Percentiles rank a stretch among this genome's conserved stretches.
Conservation (phyloP, 2,888 invertebrate genomes). For the Bursaphelenchus okinawaensis region DNA sequence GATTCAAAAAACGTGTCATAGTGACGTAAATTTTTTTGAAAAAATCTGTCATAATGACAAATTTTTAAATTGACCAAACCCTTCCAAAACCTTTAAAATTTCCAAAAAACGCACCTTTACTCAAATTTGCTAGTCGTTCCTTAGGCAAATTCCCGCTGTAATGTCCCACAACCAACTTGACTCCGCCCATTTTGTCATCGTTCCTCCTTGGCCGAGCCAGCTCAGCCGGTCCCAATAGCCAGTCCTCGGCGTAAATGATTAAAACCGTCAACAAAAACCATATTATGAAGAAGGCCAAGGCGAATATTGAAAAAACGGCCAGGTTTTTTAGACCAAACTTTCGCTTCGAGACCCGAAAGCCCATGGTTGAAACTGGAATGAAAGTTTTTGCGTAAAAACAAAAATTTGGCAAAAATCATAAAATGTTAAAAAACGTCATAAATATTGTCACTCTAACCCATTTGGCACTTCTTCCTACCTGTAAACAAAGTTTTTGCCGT, state of each 20-base stretch:
- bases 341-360: slow-evolving; percentile 3
- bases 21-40: too few species aligned
- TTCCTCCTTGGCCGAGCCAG: background rate
- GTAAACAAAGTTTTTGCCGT: too few species aligned
- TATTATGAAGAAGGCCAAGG: slow-evolving; percentile 42
- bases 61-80: slow-evolving; percentile 8
- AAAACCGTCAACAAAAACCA: slow-evolving; percentile 52
- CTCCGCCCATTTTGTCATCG: slow-evolving; percentile 19
- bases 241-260: slow-evolving; percentile 49
- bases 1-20: too few species aligned
- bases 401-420: too few species aligned
- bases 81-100: background rate
- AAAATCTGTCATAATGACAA: too few species aligned
- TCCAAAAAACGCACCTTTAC: slow-evolving; percentile 33
- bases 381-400: too few species aligned
- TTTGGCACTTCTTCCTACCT: too few species aligned
- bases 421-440: too few species aligned
- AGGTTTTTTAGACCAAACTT: slow-evolving; percentile 12
- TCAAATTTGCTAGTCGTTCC: slow-evolving; percentile 47
- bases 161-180: slow-evolving; percentile 57
- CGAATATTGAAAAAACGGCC: slow-evolving; percentile 26
- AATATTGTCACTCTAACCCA: too few species aligned
- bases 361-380: too few species aligned
- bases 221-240: slow-evolving; percentile 21
- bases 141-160: slow-evolving; percentile 57